A percentile compares a stretch with the other conserved stretches of the same genome.
These are phyloP conservation scores for Synergus gifuensis DNA, from an alignment of 2,888 invertebrate species.

Conservation along the genomic window DNA sequence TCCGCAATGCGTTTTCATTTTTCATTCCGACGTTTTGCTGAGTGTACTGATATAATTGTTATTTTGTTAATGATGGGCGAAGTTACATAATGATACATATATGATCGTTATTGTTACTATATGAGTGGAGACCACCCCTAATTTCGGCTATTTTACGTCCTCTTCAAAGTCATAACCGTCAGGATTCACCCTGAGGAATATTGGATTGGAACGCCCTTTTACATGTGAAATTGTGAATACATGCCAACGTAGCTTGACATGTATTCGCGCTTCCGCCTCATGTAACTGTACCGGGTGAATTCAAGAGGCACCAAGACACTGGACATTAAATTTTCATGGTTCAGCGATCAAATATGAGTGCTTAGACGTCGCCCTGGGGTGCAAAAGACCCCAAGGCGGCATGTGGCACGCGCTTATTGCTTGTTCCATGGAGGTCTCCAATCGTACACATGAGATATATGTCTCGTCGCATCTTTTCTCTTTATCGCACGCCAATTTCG, in stretches of 20 bases:
- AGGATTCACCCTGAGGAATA: not conserved
- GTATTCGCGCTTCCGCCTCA: constrained; percentile 46
- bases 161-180: constrained; percentile 11
- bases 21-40: too few species aligned
- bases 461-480: constrained; percentile 32
- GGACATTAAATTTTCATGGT: constrained; percentile 56
- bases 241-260: constrained; percentile 44
- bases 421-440: constrained; percentile 37
- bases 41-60: too few species aligned
- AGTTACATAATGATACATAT: not conserved
- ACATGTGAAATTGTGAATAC: too few species aligned
- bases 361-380: constrained; percentile 50
- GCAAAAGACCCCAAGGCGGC: constrained; percentile 49
- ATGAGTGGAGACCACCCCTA: not conserved
- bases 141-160: not conserved
- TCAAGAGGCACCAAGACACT: constrained; percentile 45
- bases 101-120: not conserved
- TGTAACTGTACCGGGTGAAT: constrained; percentile 39
- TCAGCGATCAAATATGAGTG: constrained; percentile 53
- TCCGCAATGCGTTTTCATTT: not conserved
- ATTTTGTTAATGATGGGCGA: too few species aligned
- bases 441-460: too few species aligned
- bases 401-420: constrained; percentile 55
- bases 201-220: constrained; percentile 38
- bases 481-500: constrained; percentile 35